These are phyloP conservation scores for Eurystomus gularis DNA, from an alignment of 2,113 vertebrate species.

Conservation along the genomic window DNA sequence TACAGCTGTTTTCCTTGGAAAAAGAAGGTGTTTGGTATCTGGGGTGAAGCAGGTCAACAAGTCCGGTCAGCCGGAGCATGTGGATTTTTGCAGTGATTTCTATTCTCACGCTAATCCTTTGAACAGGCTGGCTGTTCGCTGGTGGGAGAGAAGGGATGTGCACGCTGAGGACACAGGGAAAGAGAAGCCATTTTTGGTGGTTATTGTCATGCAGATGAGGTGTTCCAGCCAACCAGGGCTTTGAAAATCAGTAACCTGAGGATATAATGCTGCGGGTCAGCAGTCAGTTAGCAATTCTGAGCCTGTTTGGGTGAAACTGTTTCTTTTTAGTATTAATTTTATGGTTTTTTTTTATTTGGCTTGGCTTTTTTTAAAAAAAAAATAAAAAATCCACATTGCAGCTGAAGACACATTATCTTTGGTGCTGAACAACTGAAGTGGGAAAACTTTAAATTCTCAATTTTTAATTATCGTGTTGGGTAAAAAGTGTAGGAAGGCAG, in stretches of 20 bases:
- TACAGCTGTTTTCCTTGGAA: not conserved
- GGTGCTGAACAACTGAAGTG: not conserved
- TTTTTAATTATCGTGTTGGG: not conserved
- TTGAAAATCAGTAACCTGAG: not conserved
- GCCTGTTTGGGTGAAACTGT: accelerated
- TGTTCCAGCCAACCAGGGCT: not conserved
- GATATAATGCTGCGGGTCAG: not conserved
- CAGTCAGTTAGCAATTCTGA: not conserved
- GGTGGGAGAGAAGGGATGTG: not conserved
- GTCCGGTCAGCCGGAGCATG: not conserved
- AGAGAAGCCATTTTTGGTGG: not conserved
- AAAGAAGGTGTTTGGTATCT: not conserved
- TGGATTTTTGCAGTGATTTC: conserved; percentile 12
- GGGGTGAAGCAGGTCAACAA: not conserved
- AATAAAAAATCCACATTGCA: not conserved
- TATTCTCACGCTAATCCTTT: conserved; percentile 53
- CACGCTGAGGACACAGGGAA: not conserved
- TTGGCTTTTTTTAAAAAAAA: not conserved
- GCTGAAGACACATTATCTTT: not conserved
- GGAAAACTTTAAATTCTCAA: not conserved
- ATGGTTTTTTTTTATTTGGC: not conserved
- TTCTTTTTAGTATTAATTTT: not conserved
- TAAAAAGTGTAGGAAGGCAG: not conserved
- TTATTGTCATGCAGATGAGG: not conserved
- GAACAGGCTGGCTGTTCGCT: not conserved